phyloP scores from a whole-genome alignment of 2,888 invertebrate genomes.

The Drosophila multiciliata region DNA sequence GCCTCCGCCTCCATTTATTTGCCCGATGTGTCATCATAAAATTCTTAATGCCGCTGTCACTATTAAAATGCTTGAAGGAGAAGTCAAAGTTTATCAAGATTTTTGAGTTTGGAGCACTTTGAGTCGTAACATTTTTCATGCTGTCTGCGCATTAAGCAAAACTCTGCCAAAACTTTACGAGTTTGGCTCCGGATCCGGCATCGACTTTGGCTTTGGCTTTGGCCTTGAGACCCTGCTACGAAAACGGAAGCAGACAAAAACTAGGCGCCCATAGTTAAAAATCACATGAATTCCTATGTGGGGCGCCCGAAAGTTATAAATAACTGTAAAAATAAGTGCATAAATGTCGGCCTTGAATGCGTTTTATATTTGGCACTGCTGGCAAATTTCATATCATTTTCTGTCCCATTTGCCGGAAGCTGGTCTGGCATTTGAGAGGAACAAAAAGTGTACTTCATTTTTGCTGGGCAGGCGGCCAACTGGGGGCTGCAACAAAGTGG shows the following conservation, averaged over 20 bases:
- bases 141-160: slow-evolving; percentile 62
- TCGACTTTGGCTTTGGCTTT: slow-evolving; percentile 10
- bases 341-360: slow-evolving; percentile 68
- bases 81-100: slow-evolving; percentile 1
- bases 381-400: slow-evolving; percentile 25
- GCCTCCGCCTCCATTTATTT: slow-evolving; percentile 3
- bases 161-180: slow-evolving; percentile 67
- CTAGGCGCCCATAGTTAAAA: slow-evolving; percentile 62
- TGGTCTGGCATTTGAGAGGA: slow-evolving; percentile 20
- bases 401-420: slow-evolving; percentile 16
- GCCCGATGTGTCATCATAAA: slow-evolving; percentile 23
- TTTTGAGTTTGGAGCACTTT: slow-evolving; percentile 1
- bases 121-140: slow-evolving; percentile 40
- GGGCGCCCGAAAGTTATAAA: slow-evolving; percentile 66
- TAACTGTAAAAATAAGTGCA: slow-evolving; percentile 53
- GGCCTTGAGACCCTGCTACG: slow-evolving; percentile 8
- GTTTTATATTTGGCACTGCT: slow-evolving; percentile 44
- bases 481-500: slow-evolving; percentile 47
- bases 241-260: slow-evolving; percentile 41
- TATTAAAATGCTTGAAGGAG: slow-evolving; percentile 5
- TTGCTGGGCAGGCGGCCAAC: slow-evolving; percentile 54
- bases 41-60: slow-evolving; percentile 19
- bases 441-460: slow-evolving; percentile 29
- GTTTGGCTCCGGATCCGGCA: slow-evolving; percentile 49
- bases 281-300: slow-evolving; percentile 63